Percentiles rank a stretch among this genome's conserved stretches.
Evolutionary conservation across 2,797 vertebrate species (phyloP).

Genomic region (Okamejei kenojei): DNA sequence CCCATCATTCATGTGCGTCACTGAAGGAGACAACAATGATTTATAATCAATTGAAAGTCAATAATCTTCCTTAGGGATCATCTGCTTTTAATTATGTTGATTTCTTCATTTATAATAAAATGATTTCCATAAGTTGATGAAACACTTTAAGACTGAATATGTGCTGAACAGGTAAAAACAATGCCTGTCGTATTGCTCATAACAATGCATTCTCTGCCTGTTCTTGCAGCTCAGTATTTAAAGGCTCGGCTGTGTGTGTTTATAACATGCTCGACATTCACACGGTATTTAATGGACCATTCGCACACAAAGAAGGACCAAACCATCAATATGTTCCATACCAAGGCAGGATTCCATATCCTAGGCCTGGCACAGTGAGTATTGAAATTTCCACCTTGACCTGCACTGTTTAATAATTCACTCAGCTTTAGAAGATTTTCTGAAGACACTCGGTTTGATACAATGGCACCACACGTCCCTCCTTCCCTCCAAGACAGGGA

Average conservation of each 20-base stretch:
- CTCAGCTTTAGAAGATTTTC: neutral
- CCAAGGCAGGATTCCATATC: slow-evolving; percentile 92
- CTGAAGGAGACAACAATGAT: no score
- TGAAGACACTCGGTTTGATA: no score
- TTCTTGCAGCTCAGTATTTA: slow-evolving; percentile 81
- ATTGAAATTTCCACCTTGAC: slow-evolving; percentile 12
- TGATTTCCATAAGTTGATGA: neutral
- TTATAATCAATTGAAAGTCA: no score
- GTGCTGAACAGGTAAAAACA: neutral
- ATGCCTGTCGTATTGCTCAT: neutral
- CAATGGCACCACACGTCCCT: neutral
- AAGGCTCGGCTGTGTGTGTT: slow-evolving; percentile 90
- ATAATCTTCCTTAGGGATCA: neutral
- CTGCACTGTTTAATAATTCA: neutral
- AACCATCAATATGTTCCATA: slow-evolving; percentile 92
- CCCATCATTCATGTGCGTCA: no score
- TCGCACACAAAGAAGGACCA: slow-evolving; percentile 90
- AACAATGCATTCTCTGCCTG: neutral
- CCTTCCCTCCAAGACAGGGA: neutral
- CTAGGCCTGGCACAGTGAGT: slow-evolving; percentile 91
- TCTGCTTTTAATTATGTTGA: neutral
- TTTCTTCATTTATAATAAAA: neutral
- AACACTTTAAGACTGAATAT: neutral
- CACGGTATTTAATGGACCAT: slow-evolving; percentile 93
- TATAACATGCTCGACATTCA: slow-evolving; percentile 95